phyloP scores from a whole-genome alignment of 2,888 invertebrate genomes.

The Acanthacorydalis orientalis region DNA sequence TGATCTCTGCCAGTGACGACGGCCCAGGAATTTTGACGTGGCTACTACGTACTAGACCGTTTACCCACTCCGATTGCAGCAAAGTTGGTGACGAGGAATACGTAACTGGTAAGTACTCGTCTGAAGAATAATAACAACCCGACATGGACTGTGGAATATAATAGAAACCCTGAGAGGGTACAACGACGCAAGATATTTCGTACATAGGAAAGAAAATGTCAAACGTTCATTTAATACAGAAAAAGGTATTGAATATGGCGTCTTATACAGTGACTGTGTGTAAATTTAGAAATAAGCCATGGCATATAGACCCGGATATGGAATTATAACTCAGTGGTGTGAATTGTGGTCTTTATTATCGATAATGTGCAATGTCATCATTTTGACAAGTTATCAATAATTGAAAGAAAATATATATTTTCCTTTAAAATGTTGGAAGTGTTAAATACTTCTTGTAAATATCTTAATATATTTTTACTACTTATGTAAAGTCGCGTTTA shows the following conservation, averaged over 20 bases:
- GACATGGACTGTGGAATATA: slow-evolving; percentile 28
- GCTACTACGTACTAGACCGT: slow-evolving; percentile 83
- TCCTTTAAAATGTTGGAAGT: neutral
- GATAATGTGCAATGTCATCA: slow-evolving; percentile 1
- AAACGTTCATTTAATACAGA: slow-evolving; percentile 13
- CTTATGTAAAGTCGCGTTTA: neutral
- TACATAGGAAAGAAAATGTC: slow-evolving; percentile 1
- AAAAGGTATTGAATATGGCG: slow-evolving; percentile 32
- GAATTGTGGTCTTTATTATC: neutral
- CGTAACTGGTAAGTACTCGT: slow-evolving; percentile 80
- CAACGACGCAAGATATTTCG: slow-evolving; percentile 4
- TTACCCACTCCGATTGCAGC: slow-evolving; percentile 88
- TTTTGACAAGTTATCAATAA: too few relatives aligned
- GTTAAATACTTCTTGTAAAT: neutral
- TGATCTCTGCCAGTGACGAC: slow-evolving; percentile 66
- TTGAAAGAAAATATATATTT: too few relatives aligned
- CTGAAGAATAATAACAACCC: slow-evolving; percentile 42
- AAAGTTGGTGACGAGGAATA: slow-evolving; percentile 89
- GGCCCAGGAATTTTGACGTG: slow-evolving; percentile 78
- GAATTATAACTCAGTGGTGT: neutral
- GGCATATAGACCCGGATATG: slow-evolving; percentile 2
- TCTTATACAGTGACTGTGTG: slow-evolving; percentile 23
- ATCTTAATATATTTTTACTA: neutral
- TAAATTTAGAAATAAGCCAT: slow-evolving; percentile 18
- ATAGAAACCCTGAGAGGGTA: slow-evolving; percentile 9